Conservation (phyloP, 53 echinoderm and acorn worm genomes). For the Antedon mediterranea region DNA sequence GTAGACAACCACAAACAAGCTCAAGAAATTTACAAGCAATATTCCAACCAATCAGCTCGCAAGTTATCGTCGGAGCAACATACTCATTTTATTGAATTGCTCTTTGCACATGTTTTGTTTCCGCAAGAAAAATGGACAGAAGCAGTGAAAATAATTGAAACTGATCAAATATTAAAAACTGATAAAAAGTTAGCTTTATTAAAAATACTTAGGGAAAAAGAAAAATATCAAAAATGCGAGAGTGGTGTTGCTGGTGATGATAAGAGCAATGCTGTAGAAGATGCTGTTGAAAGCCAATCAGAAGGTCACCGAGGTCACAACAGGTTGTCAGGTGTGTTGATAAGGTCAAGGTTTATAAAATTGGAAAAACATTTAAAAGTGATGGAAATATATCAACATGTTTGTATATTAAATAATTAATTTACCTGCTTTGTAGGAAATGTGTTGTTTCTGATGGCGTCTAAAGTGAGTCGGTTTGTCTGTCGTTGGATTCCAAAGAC, state of each 20-base stretch:
- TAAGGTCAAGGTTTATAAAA: too few species aligned
- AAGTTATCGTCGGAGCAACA: constrained; percentile 33
- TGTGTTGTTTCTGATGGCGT: background rate
- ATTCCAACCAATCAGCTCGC: constrained; percentile 23
- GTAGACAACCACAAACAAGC: constrained; percentile 33
- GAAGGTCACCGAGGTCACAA: too few species aligned
- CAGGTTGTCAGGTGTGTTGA: too few species aligned
- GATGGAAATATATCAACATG: too few species aligned
- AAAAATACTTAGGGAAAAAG: constrained; percentile 41
- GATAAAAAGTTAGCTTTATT: constrained; percentile 56
- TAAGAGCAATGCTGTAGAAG: too few species aligned
- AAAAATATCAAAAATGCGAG: constrained; percentile 2
- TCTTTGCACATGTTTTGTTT: constrained; percentile 35
- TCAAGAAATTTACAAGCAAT: constrained; percentile 37
- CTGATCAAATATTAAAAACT: constrained; percentile 24
- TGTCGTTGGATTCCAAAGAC: background rate
- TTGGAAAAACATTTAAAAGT: too few species aligned
- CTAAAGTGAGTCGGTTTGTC: background rate
- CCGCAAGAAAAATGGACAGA: constrained; percentile 34
- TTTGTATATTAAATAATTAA: too few species aligned
- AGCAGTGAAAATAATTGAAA: constrained; percentile 36
- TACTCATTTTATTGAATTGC: constrained; percentile 37
- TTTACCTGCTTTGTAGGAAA: background rate
- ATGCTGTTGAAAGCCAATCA: too few species aligned
- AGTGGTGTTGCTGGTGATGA: background rate